phyloP scores from a whole-genome alignment of 1,140 invertebrate species.

The Platorchestia sp. region DNA sequence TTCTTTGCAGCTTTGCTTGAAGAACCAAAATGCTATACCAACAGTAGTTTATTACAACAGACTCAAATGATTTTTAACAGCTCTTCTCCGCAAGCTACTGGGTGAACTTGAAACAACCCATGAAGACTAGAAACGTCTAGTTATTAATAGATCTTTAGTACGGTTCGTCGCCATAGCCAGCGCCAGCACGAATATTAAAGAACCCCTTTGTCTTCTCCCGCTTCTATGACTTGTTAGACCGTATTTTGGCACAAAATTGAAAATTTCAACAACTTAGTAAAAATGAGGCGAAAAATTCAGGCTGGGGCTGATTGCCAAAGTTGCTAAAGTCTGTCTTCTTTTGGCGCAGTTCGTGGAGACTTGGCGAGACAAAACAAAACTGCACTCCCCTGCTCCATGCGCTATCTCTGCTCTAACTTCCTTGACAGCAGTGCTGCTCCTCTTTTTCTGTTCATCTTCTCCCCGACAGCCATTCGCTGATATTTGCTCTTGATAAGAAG shows the following conservation, averaged over 20 bases:
- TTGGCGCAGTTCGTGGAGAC: background rate
- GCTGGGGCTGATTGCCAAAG: conserved; percentile 3
- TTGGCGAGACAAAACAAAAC: background rate
- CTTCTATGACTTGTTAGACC: background rate
- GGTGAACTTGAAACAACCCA: background rate
- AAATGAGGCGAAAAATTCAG: conserved; percentile 21
- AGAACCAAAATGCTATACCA: no score
- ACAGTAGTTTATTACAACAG: no score
- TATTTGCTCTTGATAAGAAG: conserved; percentile 2
- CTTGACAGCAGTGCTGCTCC: background rate
- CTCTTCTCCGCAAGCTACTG: background rate
- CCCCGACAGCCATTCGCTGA: background rate
- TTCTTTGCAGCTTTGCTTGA: no score
- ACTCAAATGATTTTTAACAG: background rate
- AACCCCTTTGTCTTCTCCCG: background rate
- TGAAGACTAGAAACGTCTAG: background rate
- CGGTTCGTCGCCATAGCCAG: background rate
- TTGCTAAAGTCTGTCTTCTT: background rate
- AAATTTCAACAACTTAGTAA: background rate
- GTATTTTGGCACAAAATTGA: background rate
- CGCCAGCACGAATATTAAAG: background rate
- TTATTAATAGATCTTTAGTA: background rate
- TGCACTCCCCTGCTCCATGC: background rate
- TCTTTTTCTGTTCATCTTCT: conserved; percentile 4
- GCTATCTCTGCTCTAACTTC: conserved; percentile 25